Evolutionary conservation across 2,888 invertebrate species (phyloP).

Genomic region (Ochropleura leucogaster): DNA sequence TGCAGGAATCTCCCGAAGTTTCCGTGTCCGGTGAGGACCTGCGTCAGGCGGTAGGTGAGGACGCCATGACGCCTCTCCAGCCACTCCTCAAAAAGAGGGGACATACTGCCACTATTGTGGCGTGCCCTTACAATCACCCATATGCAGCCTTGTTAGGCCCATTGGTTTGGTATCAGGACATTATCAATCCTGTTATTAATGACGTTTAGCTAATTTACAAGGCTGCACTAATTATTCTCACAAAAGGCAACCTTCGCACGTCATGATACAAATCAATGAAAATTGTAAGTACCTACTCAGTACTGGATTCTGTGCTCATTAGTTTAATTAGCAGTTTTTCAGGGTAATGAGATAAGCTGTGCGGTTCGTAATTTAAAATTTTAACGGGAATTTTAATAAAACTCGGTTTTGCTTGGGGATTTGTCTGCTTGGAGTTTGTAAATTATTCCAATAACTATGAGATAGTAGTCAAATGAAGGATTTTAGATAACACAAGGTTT

Average conservation of each 20-base stretch:
- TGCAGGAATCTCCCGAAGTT: no score
- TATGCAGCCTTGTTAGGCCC: not conserved
- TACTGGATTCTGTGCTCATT: conserved; percentile 27
- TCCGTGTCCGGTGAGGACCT: no score
- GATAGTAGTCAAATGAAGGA: no score
- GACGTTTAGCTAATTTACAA: not conserved
- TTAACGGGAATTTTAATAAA: not conserved
- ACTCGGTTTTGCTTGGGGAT: not conserved
- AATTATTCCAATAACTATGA: not conserved
- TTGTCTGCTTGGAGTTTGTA: not conserved
- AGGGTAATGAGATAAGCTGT: not conserved
- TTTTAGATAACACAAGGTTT: no score
- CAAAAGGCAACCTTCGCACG: conserved; percentile 9
- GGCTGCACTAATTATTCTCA: conserved; percentile 27
- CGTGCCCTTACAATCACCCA: no score
- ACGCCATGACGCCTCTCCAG: no score
- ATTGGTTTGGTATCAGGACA: not conserved
- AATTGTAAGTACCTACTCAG: not conserved
- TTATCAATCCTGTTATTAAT: conserved; percentile 31
- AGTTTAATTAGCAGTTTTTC: conserved; percentile 25
- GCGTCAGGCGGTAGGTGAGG: no score
- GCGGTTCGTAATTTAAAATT: conserved; percentile 13
- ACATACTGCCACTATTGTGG: no score
- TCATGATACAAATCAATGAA: conserved; percentile 31
- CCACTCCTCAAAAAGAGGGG: no score